Evolutionary conservation across 2,113 vertebrate genomes (phyloP).

Genomic region (Petrocephalus microphthalmus): DNA sequence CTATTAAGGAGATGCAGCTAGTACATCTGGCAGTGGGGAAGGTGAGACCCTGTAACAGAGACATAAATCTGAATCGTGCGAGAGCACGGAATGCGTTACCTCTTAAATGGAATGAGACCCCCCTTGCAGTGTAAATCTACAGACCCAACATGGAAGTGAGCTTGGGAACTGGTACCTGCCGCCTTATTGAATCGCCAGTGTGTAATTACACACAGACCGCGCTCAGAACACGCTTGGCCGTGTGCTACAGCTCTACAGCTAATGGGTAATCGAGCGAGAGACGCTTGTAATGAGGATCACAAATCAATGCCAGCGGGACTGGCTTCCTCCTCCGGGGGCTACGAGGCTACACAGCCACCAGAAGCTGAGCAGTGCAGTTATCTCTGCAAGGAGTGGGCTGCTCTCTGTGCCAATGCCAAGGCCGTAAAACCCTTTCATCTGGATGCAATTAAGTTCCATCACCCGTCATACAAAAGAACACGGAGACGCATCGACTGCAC

Average conservation of each 20-base stretch:
- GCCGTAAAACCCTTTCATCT: neutral
- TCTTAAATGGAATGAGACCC: neutral
- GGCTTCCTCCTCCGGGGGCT: conserved; percentile 3
- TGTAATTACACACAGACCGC: conserved; percentile 28
- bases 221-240: neutral
- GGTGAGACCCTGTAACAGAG: neutral
- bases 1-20: neutral
- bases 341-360: conserved; percentile 4
- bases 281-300: conserved; percentile 29
- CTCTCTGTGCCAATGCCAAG: neutral
- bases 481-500: neutral
- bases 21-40: neutral
- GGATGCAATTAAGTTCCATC: neutral
- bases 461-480: neutral
- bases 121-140: neutral
- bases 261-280: conserved; percentile 25
- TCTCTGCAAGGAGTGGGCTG: conserved; percentile 16
- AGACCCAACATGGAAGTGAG: neutral
- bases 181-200: neutral
- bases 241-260: conserved; percentile 12
- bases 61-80: neutral
- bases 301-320: conserved; percentile 36
- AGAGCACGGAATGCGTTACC: neutral
- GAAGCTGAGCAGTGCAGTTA: conserved; percentile 4
- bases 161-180: neutral